Percentiles rank a stretch among this genome's conserved stretches.
phyloP scores from a whole-genome alignment of 2,797 vertebrate species.

The Hylomyscus alleni region DNA sequence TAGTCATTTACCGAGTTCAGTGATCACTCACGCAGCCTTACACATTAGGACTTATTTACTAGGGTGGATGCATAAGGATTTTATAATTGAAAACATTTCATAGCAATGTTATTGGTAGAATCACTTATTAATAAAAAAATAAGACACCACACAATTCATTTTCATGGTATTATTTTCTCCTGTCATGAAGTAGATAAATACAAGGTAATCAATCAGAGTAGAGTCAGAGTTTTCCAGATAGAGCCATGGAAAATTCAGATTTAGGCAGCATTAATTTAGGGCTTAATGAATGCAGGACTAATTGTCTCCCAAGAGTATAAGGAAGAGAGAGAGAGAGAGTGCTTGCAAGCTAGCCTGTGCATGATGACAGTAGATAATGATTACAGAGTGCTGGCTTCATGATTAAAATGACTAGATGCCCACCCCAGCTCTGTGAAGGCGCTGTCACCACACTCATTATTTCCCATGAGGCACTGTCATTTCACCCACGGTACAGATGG shows the following conservation, averaged over 20 bases:
- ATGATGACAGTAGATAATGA: not conserved
- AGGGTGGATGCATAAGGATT: not conserved
- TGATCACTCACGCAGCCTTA: not conserved
- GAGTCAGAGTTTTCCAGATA: conserved; percentile 50
- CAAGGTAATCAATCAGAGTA: conserved; percentile 40
- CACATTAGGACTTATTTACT: conserved; percentile 58
- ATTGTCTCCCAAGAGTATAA: conserved; percentile 24
- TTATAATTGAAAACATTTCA: conserved; percentile 44
- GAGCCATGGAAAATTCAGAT: conserved; percentile 13
- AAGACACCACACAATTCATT: not conserved
- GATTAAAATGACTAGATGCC: not conserved
- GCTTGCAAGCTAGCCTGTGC: not conserved
- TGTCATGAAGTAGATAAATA: conserved; percentile 58
- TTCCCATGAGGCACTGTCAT: not conserved
- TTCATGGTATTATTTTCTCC: conserved; percentile 55
- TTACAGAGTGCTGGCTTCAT: not conserved
- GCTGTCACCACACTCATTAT: not conserved
- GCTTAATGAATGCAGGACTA: conserved; percentile 64
- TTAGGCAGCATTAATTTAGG: conserved; percentile 57
- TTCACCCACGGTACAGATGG: not conserved
- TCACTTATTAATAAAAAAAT: conserved; percentile 10
- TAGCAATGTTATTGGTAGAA: not conserved
- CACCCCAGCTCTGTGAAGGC: not conserved
- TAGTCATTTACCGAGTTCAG: conserved; percentile 33
- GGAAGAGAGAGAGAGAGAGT: not conserved